A percentile compares a stretch with the other conserved stretches of the same genome.
These are phyloP conservation scores for Numida meleagris DNA, from an alignment of 2,113 vertebrate genomes.

Conservation along the genomic window DNA sequence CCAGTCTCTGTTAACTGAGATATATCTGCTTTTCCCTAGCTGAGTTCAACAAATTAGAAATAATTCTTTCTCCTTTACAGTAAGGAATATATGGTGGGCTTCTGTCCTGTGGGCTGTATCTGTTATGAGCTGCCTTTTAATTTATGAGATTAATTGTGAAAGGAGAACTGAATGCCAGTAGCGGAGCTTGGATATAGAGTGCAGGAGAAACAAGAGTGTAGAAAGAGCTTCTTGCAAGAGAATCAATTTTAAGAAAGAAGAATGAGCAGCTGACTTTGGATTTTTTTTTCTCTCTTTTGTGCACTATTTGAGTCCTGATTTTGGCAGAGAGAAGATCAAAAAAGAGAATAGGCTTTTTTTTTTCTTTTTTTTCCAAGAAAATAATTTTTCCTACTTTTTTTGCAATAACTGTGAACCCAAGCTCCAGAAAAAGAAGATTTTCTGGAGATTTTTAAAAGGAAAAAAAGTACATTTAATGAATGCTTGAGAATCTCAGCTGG, in stretches of 20 bases:
- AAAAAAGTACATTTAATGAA: not conserved
- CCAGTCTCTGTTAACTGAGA: not conserved
- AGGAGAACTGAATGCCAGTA: not conserved
- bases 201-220: not conserved
- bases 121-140: conserved; percentile 6
- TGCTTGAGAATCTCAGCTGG: not conserved
- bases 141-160: conserved; percentile 42
- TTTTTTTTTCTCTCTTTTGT: not conserved
- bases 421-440: not conserved
- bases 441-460: not conserved
- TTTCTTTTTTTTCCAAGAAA: not conserved
- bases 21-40: conserved; percentile 36
- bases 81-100: conserved; percentile 3
- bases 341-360: not conserved
- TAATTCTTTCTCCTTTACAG: conserved; percentile 34
- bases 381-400: not conserved
- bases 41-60: conserved; percentile 51
- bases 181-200: not conserved
- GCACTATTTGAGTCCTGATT: not conserved
- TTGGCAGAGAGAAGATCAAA: not conserved
- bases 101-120: not conserved
- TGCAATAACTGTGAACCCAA: not conserved
- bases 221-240: not conserved
- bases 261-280: not conserved
- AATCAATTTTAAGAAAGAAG: not conserved